Evolutionary conservation across 2,113 vertebrate genomes (phyloP), one percentile per base, ranked within the genome.

Genomic region (Macrotis lagotis): DNA sequence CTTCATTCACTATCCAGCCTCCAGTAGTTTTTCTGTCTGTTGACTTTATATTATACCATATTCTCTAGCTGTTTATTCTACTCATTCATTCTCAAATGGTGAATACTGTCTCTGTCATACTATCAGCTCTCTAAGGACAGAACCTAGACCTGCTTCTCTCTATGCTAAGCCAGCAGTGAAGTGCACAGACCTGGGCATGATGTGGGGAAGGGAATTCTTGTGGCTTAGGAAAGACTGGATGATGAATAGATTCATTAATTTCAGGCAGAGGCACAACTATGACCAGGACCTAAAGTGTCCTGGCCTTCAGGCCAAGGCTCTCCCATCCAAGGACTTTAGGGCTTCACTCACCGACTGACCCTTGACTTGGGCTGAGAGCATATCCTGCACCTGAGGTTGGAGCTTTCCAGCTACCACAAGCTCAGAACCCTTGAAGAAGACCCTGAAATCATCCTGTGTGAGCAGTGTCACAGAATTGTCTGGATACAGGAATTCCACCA

Each of bases 371-470:
- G 99, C 98, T 28, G 96, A 92, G 91, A 99, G 98, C 95, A 98
- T 96, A 37, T 99, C 98, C 48, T 98, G 51, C 0, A 98, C 91
- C 5, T 98, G 97, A 95, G 98, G 98, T 26, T 1, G 97, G 55
- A 99, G 97, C 91, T 98, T 99, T 91, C 99, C 99, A 0, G 99
- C 98, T 7, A 99, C 99, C 28, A 99, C 98, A 24, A 99, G 99
- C 98, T 99, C 99, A 0, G 99, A 98, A 96, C 99, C 99, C 8
- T 99, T 98, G 97, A 99, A 99, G 95, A 99, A 92, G 91, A 99
- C 97, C 59, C 93, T 98, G 97, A 99, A 99, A 94, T 97, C 97
- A 92, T 98, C 98, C 91, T 97, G 97, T 0, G 99, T 99, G 97
- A 99, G 91, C 0, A 96, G 98, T 53, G 99, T 98, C 50, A 99